Evolutionary conservation across 23 tunicate genomes (phyloP), one percentile per base, ranked within the genome.

Genomic region (Botrylloides violaceus): DNA sequence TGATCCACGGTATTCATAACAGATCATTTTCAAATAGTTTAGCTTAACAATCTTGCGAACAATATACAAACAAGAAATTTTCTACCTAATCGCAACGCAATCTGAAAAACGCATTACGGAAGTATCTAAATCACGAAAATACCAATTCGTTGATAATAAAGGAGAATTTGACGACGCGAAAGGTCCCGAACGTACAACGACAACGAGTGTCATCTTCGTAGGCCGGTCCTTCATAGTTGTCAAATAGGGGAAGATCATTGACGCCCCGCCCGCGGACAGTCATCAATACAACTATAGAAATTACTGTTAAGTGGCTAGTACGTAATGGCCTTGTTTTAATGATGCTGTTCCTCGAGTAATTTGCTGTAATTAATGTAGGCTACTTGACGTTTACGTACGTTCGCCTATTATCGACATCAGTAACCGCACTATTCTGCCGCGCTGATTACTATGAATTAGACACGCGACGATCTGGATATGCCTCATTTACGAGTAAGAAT

Each of bases 301-400:
- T 43, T 43, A 43, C 15, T 15, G 9, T 43, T 15, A 43, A 43
- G 53, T 43, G 15, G 53, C 12, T 43, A 43, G 53, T 9, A 43
- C 53, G 53, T 15, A 43, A n/a, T 15, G 53, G 53, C 53, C 15
- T 7, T 43, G 53, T 43, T 43, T 63, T 28, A 28, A 63, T 34
- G 70, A 63, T 56, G 57, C 37, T 43, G 3, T 37, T 35, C 36
- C 56, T 19, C 58, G 6, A 26, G 58, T 68, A 68, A 68, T 68
- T 68, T 68, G 74, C 37, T 32, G 29, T 43, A 68, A 68, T 68
- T 68, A 68, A 68, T 68, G 32, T 43, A 23, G 49, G 20, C 27
- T 37, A 68, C 58, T 18, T 68, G 74, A 28, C 74, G 74, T 43
- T 68, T 68, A 63, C 53, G 53, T 9, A 7, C 53, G 15, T 15